These are phyloP conservation scores for Rhaphigaster nebulosa DNA, from an alignment of 2,888 invertebrate species.

Conservation along the genomic window DNA sequence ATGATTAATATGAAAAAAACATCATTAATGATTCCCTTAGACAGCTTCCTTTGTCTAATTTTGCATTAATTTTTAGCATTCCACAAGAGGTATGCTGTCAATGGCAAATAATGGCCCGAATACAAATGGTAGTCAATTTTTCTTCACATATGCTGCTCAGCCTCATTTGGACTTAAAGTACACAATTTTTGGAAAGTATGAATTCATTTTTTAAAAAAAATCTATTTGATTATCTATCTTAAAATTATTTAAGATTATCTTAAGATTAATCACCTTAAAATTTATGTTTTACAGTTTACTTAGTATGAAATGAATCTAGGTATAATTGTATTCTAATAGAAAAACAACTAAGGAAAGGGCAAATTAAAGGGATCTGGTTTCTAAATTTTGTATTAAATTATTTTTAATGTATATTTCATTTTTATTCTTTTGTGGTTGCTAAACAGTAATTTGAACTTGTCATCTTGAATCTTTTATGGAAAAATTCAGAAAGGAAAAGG, in stretches of 20 bases:
- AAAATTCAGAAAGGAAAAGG: no score
- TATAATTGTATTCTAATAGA: background rate
- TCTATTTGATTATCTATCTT: background rate
- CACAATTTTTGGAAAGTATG: conserved; percentile 95
- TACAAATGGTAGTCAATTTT: conserved; percentile 98
- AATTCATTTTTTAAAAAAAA: conserved; percentile 73
- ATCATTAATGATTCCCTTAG: background rate
- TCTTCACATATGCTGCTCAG: conserved; percentile 94
- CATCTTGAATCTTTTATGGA: no score
- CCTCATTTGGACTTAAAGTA: conserved; percentile 97
- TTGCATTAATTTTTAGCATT: conserved; percentile 74
- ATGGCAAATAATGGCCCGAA: conserved; percentile 99
- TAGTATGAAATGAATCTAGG: background rate
- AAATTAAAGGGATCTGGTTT: background rate
- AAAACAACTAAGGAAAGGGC: background rate
- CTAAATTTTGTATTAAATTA: background rate
- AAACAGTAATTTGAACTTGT: no score
- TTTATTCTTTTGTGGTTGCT: no score
- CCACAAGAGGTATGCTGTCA: conserved; percentile 88
- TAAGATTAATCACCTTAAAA: background rate
- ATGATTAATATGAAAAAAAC: background rate
- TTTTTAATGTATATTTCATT: background rate
- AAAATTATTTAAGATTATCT: no score
- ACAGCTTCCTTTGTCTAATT: background rate
- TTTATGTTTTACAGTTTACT: background rate